Percentiles rank a stretch among this genome's conserved stretches.
Evolutionary conservation across 2,797 vertebrate genomes (phyloP).

Genomic region (Manis javanica): DNA sequence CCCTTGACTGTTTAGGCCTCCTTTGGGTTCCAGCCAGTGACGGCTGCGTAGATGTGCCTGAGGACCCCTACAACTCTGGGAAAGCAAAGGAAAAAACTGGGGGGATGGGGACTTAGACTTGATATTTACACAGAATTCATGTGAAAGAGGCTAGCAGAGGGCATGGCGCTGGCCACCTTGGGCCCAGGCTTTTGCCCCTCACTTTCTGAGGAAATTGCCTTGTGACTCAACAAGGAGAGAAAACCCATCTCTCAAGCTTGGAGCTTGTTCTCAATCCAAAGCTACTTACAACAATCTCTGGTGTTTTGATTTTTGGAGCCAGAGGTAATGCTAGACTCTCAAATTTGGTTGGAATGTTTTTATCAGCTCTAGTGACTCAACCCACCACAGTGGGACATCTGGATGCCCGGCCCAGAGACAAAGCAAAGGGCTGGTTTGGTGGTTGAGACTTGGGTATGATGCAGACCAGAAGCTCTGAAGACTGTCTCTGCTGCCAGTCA

Average conservation of each 20-base stretch:
- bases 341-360: constrained; percentile 59
- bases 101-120: neutral
- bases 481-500: constrained; percentile 83
- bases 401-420: constrained; percentile 78
- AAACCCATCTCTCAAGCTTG: neutral
- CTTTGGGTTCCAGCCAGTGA: neutral
- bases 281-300: constrained; percentile 54
- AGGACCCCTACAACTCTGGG: neutral
- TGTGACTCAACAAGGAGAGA: constrained; percentile 2
- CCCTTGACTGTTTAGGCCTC: neutral
- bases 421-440: constrained; percentile 86
- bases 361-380: constrained; percentile 80
- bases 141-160: neutral
- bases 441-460: constrained; percentile 72
- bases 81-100: neutral
- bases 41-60: neutral
- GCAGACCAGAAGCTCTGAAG: constrained; percentile 81
- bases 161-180: neutral
- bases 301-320: constrained; percentile 67
- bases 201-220: neutral
- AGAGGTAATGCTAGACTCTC: constrained; percentile 67
- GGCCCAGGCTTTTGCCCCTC: neutral
- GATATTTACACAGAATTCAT: neutral
- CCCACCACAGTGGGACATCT: constrained; percentile 81
- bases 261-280: constrained; percentile 51